Base-by-base conservation (phyloP, 2,888 invertebrate species). In the Archips xylosteana region DNA sequence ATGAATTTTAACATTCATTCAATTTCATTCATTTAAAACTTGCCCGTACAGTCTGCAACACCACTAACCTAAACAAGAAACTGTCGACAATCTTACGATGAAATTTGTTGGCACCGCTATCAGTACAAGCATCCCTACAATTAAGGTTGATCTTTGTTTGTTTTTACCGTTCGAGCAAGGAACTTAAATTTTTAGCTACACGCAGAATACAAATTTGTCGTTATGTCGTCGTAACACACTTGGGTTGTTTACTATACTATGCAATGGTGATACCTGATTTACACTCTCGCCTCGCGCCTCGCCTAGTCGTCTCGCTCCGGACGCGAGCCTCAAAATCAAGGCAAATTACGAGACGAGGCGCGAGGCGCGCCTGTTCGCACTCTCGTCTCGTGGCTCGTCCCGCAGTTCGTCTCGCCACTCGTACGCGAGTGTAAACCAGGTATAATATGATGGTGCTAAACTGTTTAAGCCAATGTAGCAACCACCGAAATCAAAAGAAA, bases 11-110 rank as follows among this genome's bases (percentile, higher is more conserved):
- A 32, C 66, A 36, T 66, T 51, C 62, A 4, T 12, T 23, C n/a
- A n/a, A 51, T n/a, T n/a, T n/a, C 15, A 0, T 42, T 42, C 8
- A 42, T 42, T 8, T 54, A 15, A 23, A 54, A 71, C 12, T 71
- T 42, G 32, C n/a, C n/a, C 42, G 68, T 63, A 73, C 73, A 69
- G 59, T 69, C 23, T 32, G 54, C 68, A 73, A 68, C 57, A 42
- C 34, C 57, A 49, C n/a, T 73, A 63, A 63, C 68, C 57, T 68
- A 63, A 73, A 63, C 59, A 68, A 67, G 54, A 5, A 47, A 45
- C 23, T 5, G 5, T 49, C 13, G 39, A 47, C 68, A 49, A 73
- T 68, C 54, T 72, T 63, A 63, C 39, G 6, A 15, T 13, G 5
- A 63, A 63, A 12, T 73, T 23, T 47, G 23, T 5, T 45, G 32